Evolutionary conservation across 2,797 vertebrate genomes (phyloP), one percentile per base, ranked within the genome.

Genomic region (Schizopygopsis malacanthus): DNA sequence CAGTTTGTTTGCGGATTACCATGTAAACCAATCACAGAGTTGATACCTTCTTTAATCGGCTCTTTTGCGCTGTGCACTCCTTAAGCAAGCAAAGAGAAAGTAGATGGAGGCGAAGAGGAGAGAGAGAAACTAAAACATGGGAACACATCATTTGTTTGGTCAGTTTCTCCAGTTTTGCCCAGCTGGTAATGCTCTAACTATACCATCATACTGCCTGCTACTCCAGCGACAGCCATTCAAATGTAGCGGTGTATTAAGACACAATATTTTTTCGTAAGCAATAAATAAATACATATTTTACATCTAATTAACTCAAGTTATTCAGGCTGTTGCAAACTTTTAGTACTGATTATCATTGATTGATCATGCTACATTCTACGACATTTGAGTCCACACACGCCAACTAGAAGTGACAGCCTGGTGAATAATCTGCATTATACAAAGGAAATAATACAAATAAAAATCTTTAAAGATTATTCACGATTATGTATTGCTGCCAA

Each of bases 21-120:
- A 90, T 87, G 90, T 94, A 93, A 94, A 93, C 91, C 92, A 93
- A 92, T 94, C 94, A 93, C 90, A 89, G 89, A 86, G 52, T 84
- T 87, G 54, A 87, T 88, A 90, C 91, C 91, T 91, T 91, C 90
- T 73, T 89, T 69, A 85, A 83, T 86, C 54, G 85, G 85, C 84
- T 77, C 70, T 84, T 81, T 82, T 86, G 86, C 90, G 76, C 86
- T 87, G 79, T 87, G 86, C 87, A 91, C 88, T 91, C 61, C 86
- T 90, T 20, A 88, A 88, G 85, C 86, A 79, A 89, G 88, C 78
- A 88, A 86, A 71, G 54, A 73, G 81, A 75, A 72, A 56, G n/a
- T 22, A 37, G 75, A 78, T 43, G 22, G 22, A 25, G 82, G 54
- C 25, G 15, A 78, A 15, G 73, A 37, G 39, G n/a, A 13, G 22